Conservation (phyloP, 1,140 invertebrate genomes). For the Glomeris maerens region DNA sequence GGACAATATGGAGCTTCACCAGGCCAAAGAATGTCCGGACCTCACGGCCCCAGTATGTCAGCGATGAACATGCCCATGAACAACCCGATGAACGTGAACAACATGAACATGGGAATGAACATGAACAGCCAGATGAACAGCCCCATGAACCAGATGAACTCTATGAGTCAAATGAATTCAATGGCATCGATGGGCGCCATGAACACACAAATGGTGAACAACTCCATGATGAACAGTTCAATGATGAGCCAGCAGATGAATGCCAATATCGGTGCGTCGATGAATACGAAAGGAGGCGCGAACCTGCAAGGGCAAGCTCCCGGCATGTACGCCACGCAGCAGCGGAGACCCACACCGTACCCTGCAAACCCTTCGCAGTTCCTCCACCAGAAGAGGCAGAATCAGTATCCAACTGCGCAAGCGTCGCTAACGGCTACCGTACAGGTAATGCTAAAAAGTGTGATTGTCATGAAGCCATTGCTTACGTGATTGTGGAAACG, state of each 20-base stretch:
- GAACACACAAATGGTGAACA: constrained; percentile 18
- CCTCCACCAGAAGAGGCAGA: constrained; percentile 20
- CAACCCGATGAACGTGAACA: constrained; percentile 20
- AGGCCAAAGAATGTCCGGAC: constrained; percentile 9
- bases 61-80: constrained; percentile 4
- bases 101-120: constrained; percentile 22
- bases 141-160: constrained; percentile 15
- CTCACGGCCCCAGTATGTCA: not conserved
- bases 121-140: constrained; percentile 18
- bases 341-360: constrained; percentile 23
- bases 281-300: constrained; percentile 13
- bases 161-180: constrained; percentile 12
- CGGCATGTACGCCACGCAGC: constrained; percentile 21
- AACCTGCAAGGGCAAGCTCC: constrained; percentile 12
- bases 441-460: not conserved
- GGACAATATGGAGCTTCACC: constrained; percentile 16
- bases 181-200: constrained; percentile 17
- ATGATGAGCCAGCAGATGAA: constrained; percentile 17
- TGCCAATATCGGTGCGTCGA: constrained; percentile 13
- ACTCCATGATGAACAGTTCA: constrained; percentile 19
- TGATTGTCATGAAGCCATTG: not conserved
- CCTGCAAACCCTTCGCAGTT: constrained; percentile 22
- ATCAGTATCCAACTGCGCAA: not conserved
- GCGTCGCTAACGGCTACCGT: not conserved
- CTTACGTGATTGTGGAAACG: not conserved